Evolutionary conservation across 2,797 vertebrate genomes (phyloP).

Genomic region (Graptemys geographica): DNA sequence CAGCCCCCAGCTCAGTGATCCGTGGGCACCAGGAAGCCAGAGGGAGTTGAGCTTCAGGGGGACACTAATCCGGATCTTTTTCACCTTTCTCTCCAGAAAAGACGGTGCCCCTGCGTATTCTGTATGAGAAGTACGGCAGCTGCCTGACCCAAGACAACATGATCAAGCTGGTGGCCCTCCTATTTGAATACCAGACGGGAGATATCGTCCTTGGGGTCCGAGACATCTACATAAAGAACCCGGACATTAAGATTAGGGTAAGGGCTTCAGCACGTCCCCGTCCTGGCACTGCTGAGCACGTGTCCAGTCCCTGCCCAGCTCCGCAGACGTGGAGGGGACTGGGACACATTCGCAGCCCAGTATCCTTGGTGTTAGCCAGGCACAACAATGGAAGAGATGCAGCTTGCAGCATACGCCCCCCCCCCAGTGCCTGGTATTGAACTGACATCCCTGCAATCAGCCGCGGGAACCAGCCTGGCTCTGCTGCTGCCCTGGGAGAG

Average conservation of each 20-base stretch:
- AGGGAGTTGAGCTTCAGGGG: fast-evolving
- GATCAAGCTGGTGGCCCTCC: constrained; percentile 90
- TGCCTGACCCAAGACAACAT: constrained; percentile 89
- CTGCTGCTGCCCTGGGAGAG: background rate
- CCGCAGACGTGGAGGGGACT: background rate
- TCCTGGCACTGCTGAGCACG: no score
- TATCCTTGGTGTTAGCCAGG: no score
- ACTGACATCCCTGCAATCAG: background rate
- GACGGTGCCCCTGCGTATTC: constrained; percentile 85
- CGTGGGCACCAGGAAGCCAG: background rate
- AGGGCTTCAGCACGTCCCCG: background rate
- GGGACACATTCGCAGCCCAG: background rate
- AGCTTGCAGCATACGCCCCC: background rate
- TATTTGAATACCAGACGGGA: constrained; percentile 79
- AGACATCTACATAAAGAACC: constrained; percentile 90
- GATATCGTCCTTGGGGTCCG: constrained; percentile 81
- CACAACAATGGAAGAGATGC: background rate
- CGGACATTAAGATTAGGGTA: constrained; percentile 92
- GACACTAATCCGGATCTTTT: background rate
- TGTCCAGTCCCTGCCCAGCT: no score
- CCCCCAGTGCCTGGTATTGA: background rate
- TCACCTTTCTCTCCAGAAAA: constrained; percentile 79
- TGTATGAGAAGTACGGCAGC: constrained; percentile 87
- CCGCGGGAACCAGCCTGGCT: background rate
- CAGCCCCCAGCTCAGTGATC: no score